Percentiles rank a stretch among this genome's conserved stretches.
Conservation (phyloP, 1,140 invertebrate species). For the Adelges cooleyi region DNA sequence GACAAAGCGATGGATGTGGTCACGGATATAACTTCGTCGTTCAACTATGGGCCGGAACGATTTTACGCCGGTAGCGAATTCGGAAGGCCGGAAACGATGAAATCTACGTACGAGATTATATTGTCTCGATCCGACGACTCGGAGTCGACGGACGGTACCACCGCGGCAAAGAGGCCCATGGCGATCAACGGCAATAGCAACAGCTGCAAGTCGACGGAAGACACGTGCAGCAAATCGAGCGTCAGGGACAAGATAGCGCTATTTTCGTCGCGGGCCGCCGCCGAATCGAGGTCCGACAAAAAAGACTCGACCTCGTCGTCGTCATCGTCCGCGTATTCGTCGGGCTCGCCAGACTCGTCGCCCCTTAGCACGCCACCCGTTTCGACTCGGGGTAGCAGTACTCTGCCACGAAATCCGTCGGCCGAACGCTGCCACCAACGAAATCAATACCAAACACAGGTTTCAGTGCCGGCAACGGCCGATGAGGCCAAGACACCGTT, state of each 20-base stretch:
- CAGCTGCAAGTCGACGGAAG: constrained; percentile 39
- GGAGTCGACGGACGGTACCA: background rate
- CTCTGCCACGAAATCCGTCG: background rate
- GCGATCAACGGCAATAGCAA: constrained; percentile 39
- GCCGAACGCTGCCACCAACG: constrained; percentile 11
- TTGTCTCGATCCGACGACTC: too few species aligned
- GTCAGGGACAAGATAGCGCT: constrained; percentile 79
- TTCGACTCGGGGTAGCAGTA: background rate
- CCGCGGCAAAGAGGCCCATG: background rate
- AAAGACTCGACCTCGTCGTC: constrained; percentile 29
- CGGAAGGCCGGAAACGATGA: constrained; percentile 13
- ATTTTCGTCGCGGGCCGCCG: constrained; percentile 53
- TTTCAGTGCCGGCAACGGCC: background rate
- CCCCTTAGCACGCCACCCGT: constrained; percentile 33
- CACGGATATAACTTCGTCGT: background rate
- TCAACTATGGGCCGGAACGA: background rate
- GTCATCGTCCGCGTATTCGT: constrained; percentile 33
- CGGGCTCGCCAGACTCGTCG: constrained; percentile 35
- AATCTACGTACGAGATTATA: constrained; percentile 1
- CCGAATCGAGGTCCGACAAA: background rate
- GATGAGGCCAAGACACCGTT: constrained; percentile 31
- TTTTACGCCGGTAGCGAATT: background rate
- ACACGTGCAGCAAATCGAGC: constrained; percentile 62
- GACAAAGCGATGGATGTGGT: background rate
- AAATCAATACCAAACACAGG: background rate